Percentiles rank a stretch among this genome's conserved stretches.
Evolutionary conservation across 1,140 invertebrate genomes (phyloP).

Genomic region (Halesus radiatus): DNA sequence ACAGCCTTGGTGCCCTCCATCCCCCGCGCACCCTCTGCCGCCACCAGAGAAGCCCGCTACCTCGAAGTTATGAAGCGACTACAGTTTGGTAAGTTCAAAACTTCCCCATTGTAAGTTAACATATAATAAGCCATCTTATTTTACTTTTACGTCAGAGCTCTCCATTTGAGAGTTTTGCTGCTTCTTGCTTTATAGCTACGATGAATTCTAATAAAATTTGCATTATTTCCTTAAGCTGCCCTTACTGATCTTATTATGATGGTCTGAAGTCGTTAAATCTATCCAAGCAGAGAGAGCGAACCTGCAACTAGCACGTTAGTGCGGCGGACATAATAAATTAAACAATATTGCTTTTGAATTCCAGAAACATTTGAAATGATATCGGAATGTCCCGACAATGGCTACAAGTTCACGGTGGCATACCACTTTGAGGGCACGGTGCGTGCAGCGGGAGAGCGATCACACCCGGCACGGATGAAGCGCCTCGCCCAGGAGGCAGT

Average conservation of each 20-base stretch:
- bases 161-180: no score
- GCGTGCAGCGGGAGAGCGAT: constrained; percentile 86
- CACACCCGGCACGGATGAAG: constrained; percentile 89
- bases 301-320: no score
- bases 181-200: no score
- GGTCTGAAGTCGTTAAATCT: no score
- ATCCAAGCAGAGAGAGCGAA: no score
- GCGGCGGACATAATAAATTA: no score
- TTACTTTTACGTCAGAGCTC: no score
- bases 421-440: constrained; percentile 95
- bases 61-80: constrained; percentile 88
- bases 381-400: constrained; percentile 77
- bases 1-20: constrained; percentile 60
- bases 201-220: no score
- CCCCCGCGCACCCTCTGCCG: constrained; percentile 60
- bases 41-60: constrained; percentile 74
- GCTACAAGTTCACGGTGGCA: constrained; percentile 87
- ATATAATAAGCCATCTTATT: no score
- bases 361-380: constrained; percentile 94
- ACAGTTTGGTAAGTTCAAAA: constrained; percentile 80
- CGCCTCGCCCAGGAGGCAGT: constrained; percentile 95
- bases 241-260: no score
- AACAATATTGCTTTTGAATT: constrained; percentile 53
- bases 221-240: no score
- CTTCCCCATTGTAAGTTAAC: no score